Percentiles rank a stretch among this genome's conserved stretches.
These are phyloP conservation scores for Thysanoteuthis rhombus DNA, from an alignment of 2,888 invertebrate species.

Conservation along the genomic window DNA sequence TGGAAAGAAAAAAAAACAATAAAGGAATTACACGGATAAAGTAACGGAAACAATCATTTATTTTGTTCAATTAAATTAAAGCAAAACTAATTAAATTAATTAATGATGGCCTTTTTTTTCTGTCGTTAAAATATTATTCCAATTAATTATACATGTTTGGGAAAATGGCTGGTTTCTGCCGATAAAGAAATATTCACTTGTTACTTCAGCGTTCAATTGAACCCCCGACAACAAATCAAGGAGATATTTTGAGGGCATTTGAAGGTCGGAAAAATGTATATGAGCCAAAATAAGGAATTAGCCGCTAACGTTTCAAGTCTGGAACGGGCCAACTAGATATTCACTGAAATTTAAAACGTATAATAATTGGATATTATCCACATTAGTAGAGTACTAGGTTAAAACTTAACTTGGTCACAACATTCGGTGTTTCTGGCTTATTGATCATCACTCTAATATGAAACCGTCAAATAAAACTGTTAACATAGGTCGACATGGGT, in stretches of 20 bases:
- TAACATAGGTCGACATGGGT: too few species aligned
- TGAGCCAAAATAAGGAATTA: neutral
- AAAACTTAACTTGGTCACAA: too few species aligned
- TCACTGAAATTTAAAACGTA: too few species aligned
- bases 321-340: too few species aligned
- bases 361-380: too few species aligned
- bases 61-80: neutral
- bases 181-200: neutral
- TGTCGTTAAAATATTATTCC: neutral
- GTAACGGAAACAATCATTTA: neutral
- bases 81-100: neutral
- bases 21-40: neutral
- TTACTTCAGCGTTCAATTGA: neutral
- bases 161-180: neutral
- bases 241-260: too few species aligned
- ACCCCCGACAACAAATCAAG: neutral
- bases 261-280: too few species aligned
- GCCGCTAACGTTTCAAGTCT: neutral
- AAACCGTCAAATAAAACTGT: too few species aligned
- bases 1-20: neutral
- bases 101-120: neutral
- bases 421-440: too few species aligned
- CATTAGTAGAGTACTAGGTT: too few species aligned
- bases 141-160: neutral
- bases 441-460: too few species aligned